Evolutionary conservation across 1,140 invertebrate genomes (phyloP).

Genomic region (Brachionus manjavacas): DNA sequence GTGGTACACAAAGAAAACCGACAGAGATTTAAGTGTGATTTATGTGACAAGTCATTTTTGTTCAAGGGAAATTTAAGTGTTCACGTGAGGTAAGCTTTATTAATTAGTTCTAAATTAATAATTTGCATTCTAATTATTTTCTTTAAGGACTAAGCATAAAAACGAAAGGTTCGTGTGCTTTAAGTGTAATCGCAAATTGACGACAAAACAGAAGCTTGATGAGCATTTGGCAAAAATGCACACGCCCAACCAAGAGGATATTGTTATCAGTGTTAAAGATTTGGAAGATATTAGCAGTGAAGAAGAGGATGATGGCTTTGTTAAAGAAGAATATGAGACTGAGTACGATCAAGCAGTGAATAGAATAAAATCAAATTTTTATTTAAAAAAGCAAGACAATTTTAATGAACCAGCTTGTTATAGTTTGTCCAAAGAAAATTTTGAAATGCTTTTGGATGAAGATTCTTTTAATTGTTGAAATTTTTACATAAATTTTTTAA

Average conservation of each 20-base stretch:
- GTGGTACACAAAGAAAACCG: not conserved
- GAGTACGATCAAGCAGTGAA: not conserved
- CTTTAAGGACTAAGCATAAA: not conserved
- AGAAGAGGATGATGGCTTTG: not conserved
- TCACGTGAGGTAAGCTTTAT: not conserved
- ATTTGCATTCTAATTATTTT: not conserved
- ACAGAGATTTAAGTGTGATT: not conserved
- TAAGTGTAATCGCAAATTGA: not conserved
- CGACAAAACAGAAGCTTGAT: not conserved
- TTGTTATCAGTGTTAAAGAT: not conserved
- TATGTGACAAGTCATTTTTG: constrained; percentile 26
- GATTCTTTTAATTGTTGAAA: not conserved
- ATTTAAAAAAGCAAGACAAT: constrained; percentile 24
- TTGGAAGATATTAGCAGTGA: constrained; percentile 25
- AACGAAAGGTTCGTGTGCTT: constrained; percentile 6
- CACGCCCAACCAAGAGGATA: not conserved
- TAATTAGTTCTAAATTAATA: not conserved
- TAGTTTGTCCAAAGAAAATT: constrained; percentile 15
- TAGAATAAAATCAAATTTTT: constrained; percentile 17
- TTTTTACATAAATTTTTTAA: not conserved
- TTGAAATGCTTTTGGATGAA: not conserved
- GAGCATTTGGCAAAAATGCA: constrained; percentile 17
- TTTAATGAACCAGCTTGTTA: not conserved
- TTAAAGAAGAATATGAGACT: not conserved
- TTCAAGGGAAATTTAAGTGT: constrained; percentile 21